These are phyloP conservation scores for Pipistrellus nathusii DNA, from an alignment of 2,797 vertebrate species.

Conservation along the genomic window DNA sequence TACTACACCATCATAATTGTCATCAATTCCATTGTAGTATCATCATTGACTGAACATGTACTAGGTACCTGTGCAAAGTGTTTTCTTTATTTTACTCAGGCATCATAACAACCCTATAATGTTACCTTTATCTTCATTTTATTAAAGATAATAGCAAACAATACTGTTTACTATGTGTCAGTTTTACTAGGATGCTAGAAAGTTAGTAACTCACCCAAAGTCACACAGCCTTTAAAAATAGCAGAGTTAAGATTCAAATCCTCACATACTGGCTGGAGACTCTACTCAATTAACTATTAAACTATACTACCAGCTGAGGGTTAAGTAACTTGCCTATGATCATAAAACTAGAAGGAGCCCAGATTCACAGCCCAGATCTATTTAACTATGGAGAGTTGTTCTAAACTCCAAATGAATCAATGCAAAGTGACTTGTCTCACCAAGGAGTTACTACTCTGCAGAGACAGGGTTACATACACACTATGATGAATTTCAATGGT, in stretches of 20 bases:
- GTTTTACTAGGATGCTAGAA: neutral
- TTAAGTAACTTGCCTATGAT: conserved; percentile 24
- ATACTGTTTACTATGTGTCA: neutral
- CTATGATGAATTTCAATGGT: conserved; percentile 14
- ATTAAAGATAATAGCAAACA: conserved; percentile 20
- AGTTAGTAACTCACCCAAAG: conserved; percentile 15
- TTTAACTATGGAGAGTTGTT: neutral
- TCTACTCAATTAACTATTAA: neutral
- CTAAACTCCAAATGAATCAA: neutral
- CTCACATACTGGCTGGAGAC: neutral
- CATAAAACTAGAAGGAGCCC: conserved; percentile 24
- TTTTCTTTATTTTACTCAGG: conserved; percentile 52
- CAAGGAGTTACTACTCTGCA: neutral
- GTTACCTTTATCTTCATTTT: conserved; percentile 19
- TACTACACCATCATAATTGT: neutral
- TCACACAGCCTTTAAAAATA: neutral
- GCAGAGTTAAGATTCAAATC: neutral
- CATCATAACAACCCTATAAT: neutral
- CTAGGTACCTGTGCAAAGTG: neutral
- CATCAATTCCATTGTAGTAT: neutral
- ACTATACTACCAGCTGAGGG: neutral
- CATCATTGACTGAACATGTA: conserved; percentile 25
- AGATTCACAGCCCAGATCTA: neutral
- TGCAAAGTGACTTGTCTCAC: neutral
- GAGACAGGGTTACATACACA: neutral